Conservation (phyloP, 2,113 vertebrate genomes). For the Atlantisia rogersi region DNA sequence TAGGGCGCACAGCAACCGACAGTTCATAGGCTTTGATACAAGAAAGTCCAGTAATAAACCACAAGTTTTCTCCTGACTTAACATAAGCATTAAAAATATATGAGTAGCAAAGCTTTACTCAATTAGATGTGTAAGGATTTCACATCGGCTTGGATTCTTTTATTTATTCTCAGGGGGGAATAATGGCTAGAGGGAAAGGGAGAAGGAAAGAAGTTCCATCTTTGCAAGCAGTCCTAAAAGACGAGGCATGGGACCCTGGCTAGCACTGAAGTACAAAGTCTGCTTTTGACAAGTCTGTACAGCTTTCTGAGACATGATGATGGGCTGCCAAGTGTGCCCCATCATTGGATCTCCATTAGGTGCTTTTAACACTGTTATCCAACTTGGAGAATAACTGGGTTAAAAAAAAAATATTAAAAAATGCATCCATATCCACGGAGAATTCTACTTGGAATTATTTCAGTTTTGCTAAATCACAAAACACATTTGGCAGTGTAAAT, state of each 20-base stretch:
- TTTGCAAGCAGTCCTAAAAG: slow-evolving; percentile 8
- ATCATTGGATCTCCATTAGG: background rate
- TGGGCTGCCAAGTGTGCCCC: background rate
- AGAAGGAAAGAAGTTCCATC: background rate
- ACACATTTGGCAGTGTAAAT: background rate
- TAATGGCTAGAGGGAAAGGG: background rate
- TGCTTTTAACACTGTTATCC: background rate
- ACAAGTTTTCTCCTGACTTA: slow-evolving; percentile 7
- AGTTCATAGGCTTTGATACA: slow-evolving; percentile 4
- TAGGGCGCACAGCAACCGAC: background rate
- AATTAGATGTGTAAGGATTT: background rate
- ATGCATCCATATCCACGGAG: background rate
- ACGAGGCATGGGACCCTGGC: background rate
- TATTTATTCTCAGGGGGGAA: background rate
- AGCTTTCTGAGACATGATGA: background rate
- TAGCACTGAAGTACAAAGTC: background rate
- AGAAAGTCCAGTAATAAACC: slow-evolving; percentile 2
- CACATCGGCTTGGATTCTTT: background rate
- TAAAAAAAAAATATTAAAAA: background rate
- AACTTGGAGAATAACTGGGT: background rate
- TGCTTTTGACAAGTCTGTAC: background rate
- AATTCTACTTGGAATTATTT: background rate
- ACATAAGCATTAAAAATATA: slow-evolving; percentile 13
- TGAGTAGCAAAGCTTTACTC: background rate
- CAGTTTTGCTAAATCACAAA: background rate